Conservation (phyloP, 2,888 invertebrate genomes). For the Aleiodes testaceus region DNA sequence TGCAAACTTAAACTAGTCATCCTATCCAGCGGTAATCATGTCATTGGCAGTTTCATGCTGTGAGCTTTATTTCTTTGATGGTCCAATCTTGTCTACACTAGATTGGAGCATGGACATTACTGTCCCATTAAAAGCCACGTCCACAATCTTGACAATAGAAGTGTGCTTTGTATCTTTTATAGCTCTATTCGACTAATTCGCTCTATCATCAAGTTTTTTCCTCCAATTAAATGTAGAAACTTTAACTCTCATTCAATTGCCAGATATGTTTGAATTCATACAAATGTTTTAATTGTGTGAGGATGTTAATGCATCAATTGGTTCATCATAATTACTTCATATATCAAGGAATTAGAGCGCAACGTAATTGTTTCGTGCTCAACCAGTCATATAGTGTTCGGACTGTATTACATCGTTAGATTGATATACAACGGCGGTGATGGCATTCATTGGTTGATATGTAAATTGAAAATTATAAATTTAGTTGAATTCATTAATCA, state of each 20-base stretch:
- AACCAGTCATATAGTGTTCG: background rate
- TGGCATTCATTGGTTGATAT: background rate
- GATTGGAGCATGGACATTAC: background rate
- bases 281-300: constrained; percentile 8
- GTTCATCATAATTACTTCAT: constrained; percentile 21
- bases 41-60: background rate
- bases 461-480: background rate
- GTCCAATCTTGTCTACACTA: constrained; percentile 2
- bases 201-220: no score
- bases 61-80: background rate
- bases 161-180: no score
- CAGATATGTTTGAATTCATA: background rate
- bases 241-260: background rate
- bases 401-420: constrained; percentile 13
- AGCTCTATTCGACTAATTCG: no score
- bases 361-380: constrained; percentile 22
- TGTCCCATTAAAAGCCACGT: background rate
- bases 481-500: background rate
- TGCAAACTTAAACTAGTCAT: background rate
- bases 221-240: background rate
- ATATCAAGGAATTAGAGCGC: constrained; percentile 28
- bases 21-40: background rate
- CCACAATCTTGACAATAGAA: background rate
- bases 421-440: background rate
- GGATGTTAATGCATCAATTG: constrained; percentile 29